phyloP scores from a whole-genome alignment of 2,113 vertebrate genomes.

The Melanocharis versteri region DNA sequence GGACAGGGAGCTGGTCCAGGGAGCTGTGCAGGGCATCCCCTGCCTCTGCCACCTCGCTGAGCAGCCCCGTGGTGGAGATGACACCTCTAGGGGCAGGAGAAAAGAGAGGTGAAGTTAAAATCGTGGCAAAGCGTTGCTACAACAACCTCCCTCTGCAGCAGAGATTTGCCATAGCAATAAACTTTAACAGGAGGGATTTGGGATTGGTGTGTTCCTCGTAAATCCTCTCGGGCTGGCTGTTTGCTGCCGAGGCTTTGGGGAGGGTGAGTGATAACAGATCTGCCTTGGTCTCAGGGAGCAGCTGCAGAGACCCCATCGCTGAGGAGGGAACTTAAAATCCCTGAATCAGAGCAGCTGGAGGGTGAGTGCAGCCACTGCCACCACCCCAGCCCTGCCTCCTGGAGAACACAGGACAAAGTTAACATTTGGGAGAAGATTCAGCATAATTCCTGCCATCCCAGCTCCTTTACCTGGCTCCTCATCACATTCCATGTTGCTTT shows the following conservation, averaged over 20 bases:
- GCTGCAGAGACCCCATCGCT: neutral
- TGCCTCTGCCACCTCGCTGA: neutral
- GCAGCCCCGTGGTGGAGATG: neutral
- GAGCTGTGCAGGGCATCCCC: neutral
- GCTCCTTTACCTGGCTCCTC: neutral
- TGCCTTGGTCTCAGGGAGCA: neutral
- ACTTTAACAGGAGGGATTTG: neutral
- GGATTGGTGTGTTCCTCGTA: neutral
- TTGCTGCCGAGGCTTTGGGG: neutral
- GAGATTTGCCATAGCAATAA: neutral
- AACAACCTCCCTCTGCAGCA: neutral
- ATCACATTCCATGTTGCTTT: rapidly evolving
- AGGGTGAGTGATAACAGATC: neutral
- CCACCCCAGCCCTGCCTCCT: neutral
- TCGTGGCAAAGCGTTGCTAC: neutral
- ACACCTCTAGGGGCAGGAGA: neutral
- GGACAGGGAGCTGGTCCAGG: neutral
- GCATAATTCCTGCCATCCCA: neutral
- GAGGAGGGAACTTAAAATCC: neutral
- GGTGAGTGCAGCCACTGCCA: neutral
- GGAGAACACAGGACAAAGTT: neutral
- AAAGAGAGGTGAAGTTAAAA: neutral
- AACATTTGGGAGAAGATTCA: neutral
- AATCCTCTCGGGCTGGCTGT: neutral
- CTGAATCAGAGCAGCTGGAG: neutral